Base-by-base conservation (phyloP, 2,113 vertebrate genomes). In the Tichodroma muraria region DNA sequence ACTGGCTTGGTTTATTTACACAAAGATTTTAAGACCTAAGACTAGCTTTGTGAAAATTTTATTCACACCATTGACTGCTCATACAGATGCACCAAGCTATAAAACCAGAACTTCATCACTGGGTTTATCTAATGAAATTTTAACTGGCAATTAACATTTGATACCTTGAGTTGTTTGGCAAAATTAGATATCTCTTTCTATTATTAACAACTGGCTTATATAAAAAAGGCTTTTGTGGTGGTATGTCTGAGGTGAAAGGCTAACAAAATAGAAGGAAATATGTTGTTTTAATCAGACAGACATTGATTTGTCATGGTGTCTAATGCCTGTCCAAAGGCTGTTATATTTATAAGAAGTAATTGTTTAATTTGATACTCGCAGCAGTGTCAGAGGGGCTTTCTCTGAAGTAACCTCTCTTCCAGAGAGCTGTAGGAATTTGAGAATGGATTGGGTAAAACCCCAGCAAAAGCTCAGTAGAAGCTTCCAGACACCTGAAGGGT, bases 231-330 rank as follows among this genome's bases (percentile, higher is more conserved):
- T 83, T 78, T 52, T 68, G 68, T 61, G 27, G 53, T 72, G 69
- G 68, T 88, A 63, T 95, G 95, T 90, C 87, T 61, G 72, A 95
- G 88, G 63, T 93, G 59, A 94, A 94, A 89, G 64, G 78, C 50
- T 88, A 91, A 60, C 35, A 63, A 85, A 93, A 38, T 76, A 77
- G 47, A 85, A 88, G 65, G 59, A 88, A 84, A 61, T 49, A 37
- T 12, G 52, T 65, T 42, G 54, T 78, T 85, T 91, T 66, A 89
- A 80, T 84, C 53, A 73, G 80, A 73, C 22, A 63, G 61, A 65
- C 40, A 45, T 38, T 3, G 9, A 27, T 91, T 94, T 83, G 53
- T 92, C 50, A 38, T 13, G 30, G 19, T 69, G 50, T 53, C 56
- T 90, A 56, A 50, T 42, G 59, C 35, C n/a, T 92, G 31, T 82